Evolutionary conservation across 2,797 vertebrate species (phyloP).

Genomic region (Hylomyscus alleni): DNA sequence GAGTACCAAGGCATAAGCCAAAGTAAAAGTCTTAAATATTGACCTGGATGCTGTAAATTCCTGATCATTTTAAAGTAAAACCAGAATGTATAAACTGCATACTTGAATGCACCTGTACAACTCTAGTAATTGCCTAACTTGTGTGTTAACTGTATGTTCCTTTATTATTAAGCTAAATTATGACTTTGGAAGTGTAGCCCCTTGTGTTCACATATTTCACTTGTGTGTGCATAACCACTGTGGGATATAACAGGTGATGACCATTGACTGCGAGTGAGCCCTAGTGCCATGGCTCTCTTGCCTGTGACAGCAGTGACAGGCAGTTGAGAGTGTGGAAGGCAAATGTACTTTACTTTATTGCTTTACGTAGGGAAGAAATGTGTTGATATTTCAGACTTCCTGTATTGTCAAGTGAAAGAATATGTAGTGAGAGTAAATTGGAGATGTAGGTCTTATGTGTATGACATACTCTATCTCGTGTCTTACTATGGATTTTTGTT

Average conservation of each 20-base stretch:
- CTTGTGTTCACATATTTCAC: not conserved
- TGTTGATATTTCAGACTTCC: conserved; percentile 16
- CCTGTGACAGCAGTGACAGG: not conserved
- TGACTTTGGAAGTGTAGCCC: not conserved
- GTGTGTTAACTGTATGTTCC: not conserved
- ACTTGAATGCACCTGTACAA: not conserved
- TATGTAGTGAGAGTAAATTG: not conserved
- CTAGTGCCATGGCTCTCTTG: not conserved
- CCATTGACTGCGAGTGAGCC: not conserved
- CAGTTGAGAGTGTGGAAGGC: not conserved
- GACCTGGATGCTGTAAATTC: conserved; percentile 4
- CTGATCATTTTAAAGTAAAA: conserved; percentile 63
- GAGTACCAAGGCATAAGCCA: not conserved
- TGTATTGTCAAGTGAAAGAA: not conserved
- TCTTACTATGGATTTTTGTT: not conserved
- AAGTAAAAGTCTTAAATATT: conserved; percentile 12
- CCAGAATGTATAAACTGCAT: conserved; percentile 36
- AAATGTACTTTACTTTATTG: not conserved
- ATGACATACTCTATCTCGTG: not conserved
- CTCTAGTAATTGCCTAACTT: conserved; percentile 2
- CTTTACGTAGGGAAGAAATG: not conserved
- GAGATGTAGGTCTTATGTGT: not conserved
- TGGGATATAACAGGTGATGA: not conserved
- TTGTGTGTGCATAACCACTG: not conserved
- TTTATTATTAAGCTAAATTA: conserved; percentile 53